Percentiles rank a stretch among this genome's conserved stretches.
These are phyloP conservation scores for Triplophysa dalaica DNA, from an alignment of 2,113 vertebrate species.

Conservation along the genomic window DNA sequence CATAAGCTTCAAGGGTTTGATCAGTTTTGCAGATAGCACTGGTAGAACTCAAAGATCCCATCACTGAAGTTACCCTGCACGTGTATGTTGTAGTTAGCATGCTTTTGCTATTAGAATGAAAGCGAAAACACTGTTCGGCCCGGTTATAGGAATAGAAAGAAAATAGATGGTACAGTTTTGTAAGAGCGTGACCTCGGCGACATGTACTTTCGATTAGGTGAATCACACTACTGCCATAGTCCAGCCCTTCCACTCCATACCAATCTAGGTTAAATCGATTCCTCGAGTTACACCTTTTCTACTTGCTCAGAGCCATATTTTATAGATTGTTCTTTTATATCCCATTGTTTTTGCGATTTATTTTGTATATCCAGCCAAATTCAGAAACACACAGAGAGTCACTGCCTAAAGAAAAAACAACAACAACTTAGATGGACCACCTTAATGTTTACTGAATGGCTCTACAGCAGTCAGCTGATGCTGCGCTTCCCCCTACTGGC, in stretches of 20 bases:
- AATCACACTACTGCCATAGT: slow-evolving; percentile 72
- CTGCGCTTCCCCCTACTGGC: slow-evolving; percentile 64
- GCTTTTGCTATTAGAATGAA: slow-evolving; percentile 27
- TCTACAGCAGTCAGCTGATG: slow-evolving; percentile 55
- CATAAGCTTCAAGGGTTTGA: neutral
- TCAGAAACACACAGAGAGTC: slow-evolving; percentile 67
- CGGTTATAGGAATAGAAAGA: slow-evolving; percentile 4
- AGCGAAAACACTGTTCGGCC: slow-evolving; percentile 15
- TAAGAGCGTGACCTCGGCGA: slow-evolving; percentile 34
- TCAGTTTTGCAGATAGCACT: slow-evolving; percentile 18
- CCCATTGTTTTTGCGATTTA: slow-evolving; percentile 61
- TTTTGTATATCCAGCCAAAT: slow-evolving; percentile 61
- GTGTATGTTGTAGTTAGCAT: slow-evolving; percentile 13
- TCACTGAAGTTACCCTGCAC: neutral
- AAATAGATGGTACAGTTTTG: slow-evolving; percentile 40
- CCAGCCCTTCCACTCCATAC: slow-evolving; percentile 59
- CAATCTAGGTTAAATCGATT: slow-evolving; percentile 57
- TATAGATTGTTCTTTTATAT: slow-evolving; percentile 75
- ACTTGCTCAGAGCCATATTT: slow-evolving; percentile 81
- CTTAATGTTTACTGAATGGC: slow-evolving; percentile 71
- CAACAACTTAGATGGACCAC: slow-evolving; percentile 62
- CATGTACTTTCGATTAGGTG: slow-evolving; percentile 58
- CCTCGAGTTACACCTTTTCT: slow-evolving; percentile 71
- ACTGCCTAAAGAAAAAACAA: slow-evolving; percentile 70
- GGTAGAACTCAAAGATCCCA: slow-evolving; percentile 14